phyloP scores from a whole-genome alignment of 2,888 invertebrate genomes.

The Therioaphis trifolii region DNA sequence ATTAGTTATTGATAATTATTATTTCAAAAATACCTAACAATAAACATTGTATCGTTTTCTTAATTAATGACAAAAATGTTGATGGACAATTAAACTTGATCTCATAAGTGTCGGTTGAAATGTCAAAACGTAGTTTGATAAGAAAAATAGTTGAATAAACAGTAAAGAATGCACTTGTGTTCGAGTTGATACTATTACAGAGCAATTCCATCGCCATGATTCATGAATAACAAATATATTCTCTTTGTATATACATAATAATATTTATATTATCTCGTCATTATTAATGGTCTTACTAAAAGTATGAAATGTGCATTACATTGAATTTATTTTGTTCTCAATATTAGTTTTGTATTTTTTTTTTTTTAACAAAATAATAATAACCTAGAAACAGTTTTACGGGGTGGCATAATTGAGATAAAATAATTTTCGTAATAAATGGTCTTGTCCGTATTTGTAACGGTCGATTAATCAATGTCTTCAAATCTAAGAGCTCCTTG shows the following conservation, averaged over 20 bases:
- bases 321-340: constrained; percentile 3
- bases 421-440: constrained; percentile 54
- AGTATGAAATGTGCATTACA: constrained; percentile 28
- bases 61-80: too few relatives aligned
- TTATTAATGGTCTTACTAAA: constrained; percentile 32
- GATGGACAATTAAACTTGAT: too few relatives aligned
- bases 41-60: too few relatives aligned
- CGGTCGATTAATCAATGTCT: constrained; percentile 62
- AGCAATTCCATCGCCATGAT: constrained; percentile 31
- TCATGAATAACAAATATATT: constrained; percentile 5
- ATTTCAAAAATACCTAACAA: too few relatives aligned
- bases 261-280: constrained; percentile 15
- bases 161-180: neutral
- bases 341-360: constrained; percentile 42
- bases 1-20: too few relatives aligned
- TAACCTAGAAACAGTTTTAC: constrained; percentile 20
- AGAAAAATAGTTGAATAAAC: too few relatives aligned
- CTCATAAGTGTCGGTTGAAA: too few relatives aligned
- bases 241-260: neutral
- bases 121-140: too few relatives aligned
- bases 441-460: constrained; percentile 58
- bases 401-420: constrained; percentile 46
- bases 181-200: neutral
- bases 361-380: constrained; percentile 4
- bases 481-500: constrained; percentile 52